Base-by-base conservation (phyloP, 2,888 invertebrate genomes). In the Limnephilus auricula region DNA sequence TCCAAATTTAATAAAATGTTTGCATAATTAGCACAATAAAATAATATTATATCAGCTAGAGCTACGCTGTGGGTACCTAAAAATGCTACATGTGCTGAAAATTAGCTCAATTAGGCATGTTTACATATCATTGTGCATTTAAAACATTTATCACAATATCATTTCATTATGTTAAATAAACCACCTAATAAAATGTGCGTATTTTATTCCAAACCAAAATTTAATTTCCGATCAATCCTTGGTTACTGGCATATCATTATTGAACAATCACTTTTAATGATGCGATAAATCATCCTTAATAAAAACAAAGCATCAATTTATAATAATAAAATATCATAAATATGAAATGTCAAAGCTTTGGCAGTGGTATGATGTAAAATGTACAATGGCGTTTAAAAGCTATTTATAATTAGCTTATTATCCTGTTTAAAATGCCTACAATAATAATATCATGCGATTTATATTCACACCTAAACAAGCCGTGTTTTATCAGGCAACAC, bases 401-500 rank as follows among this genome's bases (percentile, higher is more conserved):
- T 65, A 25, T 65, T 65, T 65, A 65, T 65, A 65, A 65, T n/a
- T 25, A 65, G 65, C 65, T 65, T n/a, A 65, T n/a, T 65, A 65
- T n/a, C 25, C 65, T 65, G 65, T 65, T n/a, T n/a, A n/a, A 65
- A 65, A 25, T 65, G n/a, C 65, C 9, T 25, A 65, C 65, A n/a
- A 65, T 65, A 65, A 65, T 65, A 65, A 65, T 65, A n/a, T 65
- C 65, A 25, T 25, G 65, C 65, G 65, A 65, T 65, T 65, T 65
- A 65, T 65, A 65, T 65, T 65, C n/a, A 25, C 65, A n/a, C n/a
- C 65, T n/a, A 65, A 65, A 65, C 25, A 25, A 65, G 2, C 65
- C 25, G 65, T 65, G 82, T 37, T 82, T 82, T 82, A 82, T 82
- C 34, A 34, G 34, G 34, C 82, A 82, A 34, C 82, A 82, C 82